phyloP scores from a whole-genome alignment of 2,797 vertebrate species.

The Eurystomus glaucurus region DNA sequence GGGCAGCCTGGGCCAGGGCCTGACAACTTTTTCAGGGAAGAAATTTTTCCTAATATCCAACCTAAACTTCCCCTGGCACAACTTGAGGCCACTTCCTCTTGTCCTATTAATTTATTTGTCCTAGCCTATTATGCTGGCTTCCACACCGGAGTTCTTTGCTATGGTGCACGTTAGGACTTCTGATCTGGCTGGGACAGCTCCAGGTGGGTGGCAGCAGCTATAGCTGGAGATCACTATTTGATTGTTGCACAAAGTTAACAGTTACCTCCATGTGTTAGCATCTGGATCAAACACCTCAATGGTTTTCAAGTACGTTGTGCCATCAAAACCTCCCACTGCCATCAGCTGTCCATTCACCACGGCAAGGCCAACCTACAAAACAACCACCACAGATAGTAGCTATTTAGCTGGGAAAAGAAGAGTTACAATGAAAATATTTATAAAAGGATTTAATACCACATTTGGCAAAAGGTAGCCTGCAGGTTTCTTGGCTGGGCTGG shows the following conservation, averaged over 20 bases:
- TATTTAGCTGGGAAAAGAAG: neutral
- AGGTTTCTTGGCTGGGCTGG: neutral
- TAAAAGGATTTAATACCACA: neutral
- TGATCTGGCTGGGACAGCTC: neutral
- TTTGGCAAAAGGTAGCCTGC: neutral
- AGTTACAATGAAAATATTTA: neutral
- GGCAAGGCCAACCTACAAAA: constrained; percentile 93
- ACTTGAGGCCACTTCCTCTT: neutral
- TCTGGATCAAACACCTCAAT: constrained; percentile 99
- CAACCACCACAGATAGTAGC: neutral
- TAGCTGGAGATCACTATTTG: neutral
- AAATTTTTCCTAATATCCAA: neutral
- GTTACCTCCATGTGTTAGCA: constrained; percentile 98
- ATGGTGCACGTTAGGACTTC: neutral
- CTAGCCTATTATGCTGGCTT: neutral
- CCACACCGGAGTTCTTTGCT: fast-evolving
- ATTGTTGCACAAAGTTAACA: neutral
- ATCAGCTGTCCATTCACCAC: constrained; percentile 98
- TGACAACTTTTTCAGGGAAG: neutral
- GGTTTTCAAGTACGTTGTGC: constrained; percentile 98
- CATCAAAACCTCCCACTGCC: constrained; percentile 99
- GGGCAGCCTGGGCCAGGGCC: neutral
- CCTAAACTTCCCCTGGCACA: neutral
- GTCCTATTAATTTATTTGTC: neutral
- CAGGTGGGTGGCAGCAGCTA: neutral